A percentile compares a stretch with the other conserved stretches of the same genome.
Conservation (phyloP, 2,113 vertebrate species). For the Cardinalis cardinalis region DNA sequence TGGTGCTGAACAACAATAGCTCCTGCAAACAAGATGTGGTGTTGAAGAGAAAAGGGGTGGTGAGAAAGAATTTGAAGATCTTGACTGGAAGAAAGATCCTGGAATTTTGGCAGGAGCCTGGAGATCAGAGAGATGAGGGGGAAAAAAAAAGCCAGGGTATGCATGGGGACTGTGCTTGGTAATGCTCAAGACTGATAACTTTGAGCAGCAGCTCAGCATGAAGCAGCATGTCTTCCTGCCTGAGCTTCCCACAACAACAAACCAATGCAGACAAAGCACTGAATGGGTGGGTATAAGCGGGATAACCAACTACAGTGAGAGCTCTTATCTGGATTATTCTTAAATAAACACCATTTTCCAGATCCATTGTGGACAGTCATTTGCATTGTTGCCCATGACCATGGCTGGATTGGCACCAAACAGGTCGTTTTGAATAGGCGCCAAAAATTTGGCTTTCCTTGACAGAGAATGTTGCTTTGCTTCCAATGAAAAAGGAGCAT, state of each 20-base stretch:
- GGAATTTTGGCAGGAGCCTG: not conserved
- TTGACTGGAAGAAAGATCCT: not conserved
- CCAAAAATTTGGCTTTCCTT: not conserved
- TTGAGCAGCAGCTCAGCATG: not conserved
- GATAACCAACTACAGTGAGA: not conserved
- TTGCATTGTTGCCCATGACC: not conserved
- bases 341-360: not conserved
- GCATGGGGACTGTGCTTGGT: rapidly evolving
- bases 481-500: not conserved
- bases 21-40: not conserved
- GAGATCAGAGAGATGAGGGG: not conserved
- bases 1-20: not conserved
- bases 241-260: not conserved
- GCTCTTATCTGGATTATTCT: not conserved
- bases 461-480: not conserved
- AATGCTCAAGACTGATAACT: not conserved
- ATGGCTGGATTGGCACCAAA: not conserved
- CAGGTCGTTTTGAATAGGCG: not conserved
- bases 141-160: not conserved
- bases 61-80: not conserved
- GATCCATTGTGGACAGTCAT: not conserved
- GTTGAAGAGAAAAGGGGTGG: rapidly evolving
- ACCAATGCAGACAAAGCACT: not conserved
- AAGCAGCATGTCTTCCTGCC: not conserved
- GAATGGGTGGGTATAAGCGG: not conserved